Base-by-base conservation (phyloP, 2,113 vertebrate genomes). In the Miniopterus natalensis region DNA sequence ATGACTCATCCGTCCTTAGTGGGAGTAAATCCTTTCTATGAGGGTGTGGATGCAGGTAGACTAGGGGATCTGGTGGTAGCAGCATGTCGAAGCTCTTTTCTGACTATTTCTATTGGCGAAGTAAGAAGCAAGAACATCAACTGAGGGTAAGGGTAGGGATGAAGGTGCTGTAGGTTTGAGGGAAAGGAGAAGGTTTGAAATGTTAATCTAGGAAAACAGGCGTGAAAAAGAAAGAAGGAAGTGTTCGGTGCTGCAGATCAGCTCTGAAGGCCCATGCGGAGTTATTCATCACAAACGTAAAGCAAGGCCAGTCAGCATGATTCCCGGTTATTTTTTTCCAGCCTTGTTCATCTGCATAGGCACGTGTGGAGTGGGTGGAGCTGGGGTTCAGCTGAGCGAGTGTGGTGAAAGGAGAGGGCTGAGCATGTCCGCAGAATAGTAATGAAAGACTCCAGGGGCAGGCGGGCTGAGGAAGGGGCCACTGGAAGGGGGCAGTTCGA, bases 391-490 rank as follows among this genome's bases (percentile, higher is more conserved):
- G 21, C n/a, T 21, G 65, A 75, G 49, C 65, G 36, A 84, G 3
- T 31, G 27, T n/a, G 9, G 40, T 6, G 84, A 89, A 25, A 66
- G 51, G 25, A 17, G 51, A 89, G 49, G 53, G 42, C 6, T 47
- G 45, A 59, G 17, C 21, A 36, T 0, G 0, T 40, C 5, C 53
- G 9, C n/a, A 45, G 55, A 40, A 3, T 40, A n/a, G 2, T 29
- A 17, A 61, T 29, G 27, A 92, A 63, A 51, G n/a, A 36, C n/a
- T 53, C 61, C 4, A 0, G 27, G 59, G 27, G 2, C 3, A n/a
- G 31, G 42, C 4, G 11, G 1, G 1, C 36, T 61, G 51, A 45
- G 21, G 57, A 68, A 61, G 68, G 15, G 27, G 42, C 51, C 29
- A 20, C 1, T 61, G 51, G 51, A 87, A 21, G n/a, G 75, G 27